Base-by-base conservation (phyloP, 2,113 vertebrate species). In the Siniperca knerii region DNA sequence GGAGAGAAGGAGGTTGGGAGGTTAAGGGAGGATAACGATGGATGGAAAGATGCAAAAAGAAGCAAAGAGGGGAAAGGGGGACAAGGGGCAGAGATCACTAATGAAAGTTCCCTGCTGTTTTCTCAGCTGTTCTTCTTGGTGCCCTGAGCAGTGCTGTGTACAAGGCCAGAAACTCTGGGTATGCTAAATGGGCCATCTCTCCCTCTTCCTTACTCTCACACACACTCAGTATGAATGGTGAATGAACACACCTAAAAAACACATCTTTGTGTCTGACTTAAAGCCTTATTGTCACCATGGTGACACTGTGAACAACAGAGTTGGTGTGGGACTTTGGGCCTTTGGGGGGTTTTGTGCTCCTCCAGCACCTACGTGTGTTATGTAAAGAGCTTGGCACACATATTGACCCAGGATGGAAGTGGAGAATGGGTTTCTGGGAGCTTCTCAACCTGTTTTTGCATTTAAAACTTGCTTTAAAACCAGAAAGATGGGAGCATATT, bases 251-350 rank as follows among this genome's bases (percentile, higher is more conserved):
- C 58, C 52, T 76, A 70, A 77, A 89, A 89, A 75, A 35, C 82
- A 62, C 86, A 90, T 90, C 91, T 92, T 91, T 94, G 87, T 91
- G 82, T 86, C 83, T 74, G 83, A 75, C 74, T 75, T 71, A 52
- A 87, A 87, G 75, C 80, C 78, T 81, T 57, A 79, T n/a, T 33
- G 88, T 95, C 91, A 77, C 92, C 90, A 95, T 92, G 85, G 93
- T 85, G 92, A 95, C 85, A 37, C 23, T 68, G 66, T 81, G 90
- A 94, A 91, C 88, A 92, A 92, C 60, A 81, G 71, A 64, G 58
- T 54, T 37, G 62, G 75, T 87, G 90, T 86, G 85, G 78, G 87
- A 76, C 73, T 84, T 80, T 81, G 77, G 83, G 85, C 81, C 83
- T 77, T 84, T 64, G 64, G 78, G 79, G 70, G 81, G 58, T 79